Conservation (phyloP, 2,888 invertebrate species). For the Strigamia maritima region DNA sequence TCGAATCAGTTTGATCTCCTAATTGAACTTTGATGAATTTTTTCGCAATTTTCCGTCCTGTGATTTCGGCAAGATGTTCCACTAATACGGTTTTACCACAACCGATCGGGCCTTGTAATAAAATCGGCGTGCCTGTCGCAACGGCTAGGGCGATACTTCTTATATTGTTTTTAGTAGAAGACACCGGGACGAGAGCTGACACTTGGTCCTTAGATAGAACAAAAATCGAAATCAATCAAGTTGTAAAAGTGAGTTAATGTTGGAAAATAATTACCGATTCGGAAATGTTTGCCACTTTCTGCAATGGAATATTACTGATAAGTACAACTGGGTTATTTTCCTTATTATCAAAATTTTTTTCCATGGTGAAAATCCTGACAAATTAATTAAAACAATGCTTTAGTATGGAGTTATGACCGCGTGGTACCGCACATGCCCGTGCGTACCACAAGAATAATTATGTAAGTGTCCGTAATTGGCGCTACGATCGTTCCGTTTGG, state of each 20-base stretch:
- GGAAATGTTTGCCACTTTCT: neutral
- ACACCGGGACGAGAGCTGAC: constrained; percentile 54
- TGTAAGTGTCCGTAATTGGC: too few species aligned
- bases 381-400: too few species aligned
- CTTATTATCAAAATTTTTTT: too few species aligned
- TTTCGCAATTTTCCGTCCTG: constrained; percentile 59
- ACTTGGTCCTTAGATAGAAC: neutral
- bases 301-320: neutral
- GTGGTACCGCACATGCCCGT: too few species aligned
- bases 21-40: constrained; percentile 82
- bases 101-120: constrained; percentile 83
- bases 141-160: constrained; percentile 75
- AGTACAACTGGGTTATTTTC: neutral
- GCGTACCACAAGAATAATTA: too few species aligned
- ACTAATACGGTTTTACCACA: constrained; percentile 90
- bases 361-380: too few species aligned
- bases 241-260: too few species aligned
- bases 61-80: constrained; percentile 76
- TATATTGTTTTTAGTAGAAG: constrained; percentile 70
- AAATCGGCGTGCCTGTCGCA: constrained; percentile 66
- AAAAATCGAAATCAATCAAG: neutral
- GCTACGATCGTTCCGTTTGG: too few species aligned
- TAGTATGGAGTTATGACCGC: too few species aligned
- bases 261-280: neutral
- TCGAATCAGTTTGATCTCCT: constrained; percentile 94